These are phyloP conservation scores for Brachionus paranguensis DNA, from an alignment of 1,140 invertebrate genomes.

Conservation along the genomic window DNA sequence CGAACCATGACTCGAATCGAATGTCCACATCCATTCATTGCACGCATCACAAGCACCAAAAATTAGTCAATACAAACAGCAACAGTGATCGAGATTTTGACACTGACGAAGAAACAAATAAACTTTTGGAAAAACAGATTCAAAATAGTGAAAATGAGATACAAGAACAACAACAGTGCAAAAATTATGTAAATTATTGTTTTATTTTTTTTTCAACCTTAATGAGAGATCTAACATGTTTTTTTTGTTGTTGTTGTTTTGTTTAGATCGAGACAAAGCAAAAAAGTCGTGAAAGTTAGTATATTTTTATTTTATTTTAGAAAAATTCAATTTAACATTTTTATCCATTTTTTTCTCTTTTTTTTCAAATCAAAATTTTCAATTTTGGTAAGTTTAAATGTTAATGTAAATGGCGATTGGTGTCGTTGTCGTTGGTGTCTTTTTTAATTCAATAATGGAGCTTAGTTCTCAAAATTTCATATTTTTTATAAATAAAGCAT, in stretches of 20 bases:
- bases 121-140: conserved; percentile 48
- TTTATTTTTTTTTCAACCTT: not conserved
- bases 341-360: not conserved
- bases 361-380: not conserved
- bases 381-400: conserved; percentile 18
- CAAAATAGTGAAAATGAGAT: conserved; percentile 48
- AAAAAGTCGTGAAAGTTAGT: conserved; percentile 31
- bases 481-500: no score
- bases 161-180: conserved; percentile 41
- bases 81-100: conserved; percentile 48
- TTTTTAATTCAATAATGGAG: not conserved
- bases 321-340: conserved; percentile 15
- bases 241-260: not conserved
- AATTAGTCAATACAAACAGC: not conserved
- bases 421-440: not conserved
- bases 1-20: not conserved
- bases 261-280: conserved; percentile 2
- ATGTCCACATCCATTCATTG: not conserved
- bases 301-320: not conserved
- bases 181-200: not conserved
- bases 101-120: conserved; percentile 56
- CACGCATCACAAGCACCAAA: not conserved
- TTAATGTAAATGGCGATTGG: no score
- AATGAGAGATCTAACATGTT: not conserved
- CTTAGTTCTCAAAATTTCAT: not conserved